Conservation (phyloP, 2,888 invertebrate species). For the Myathropa florea region DNA sequence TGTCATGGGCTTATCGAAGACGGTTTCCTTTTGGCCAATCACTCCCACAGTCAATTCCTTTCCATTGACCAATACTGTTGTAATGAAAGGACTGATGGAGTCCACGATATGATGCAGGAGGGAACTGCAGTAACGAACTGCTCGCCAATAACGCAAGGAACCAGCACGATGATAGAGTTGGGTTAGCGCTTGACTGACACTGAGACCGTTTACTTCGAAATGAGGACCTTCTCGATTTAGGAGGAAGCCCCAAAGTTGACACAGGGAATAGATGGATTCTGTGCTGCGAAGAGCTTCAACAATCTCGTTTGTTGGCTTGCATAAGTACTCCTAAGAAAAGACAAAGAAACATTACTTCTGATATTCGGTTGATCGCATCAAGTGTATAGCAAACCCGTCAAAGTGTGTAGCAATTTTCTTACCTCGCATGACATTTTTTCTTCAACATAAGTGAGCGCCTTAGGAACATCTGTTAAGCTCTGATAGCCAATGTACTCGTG, state of each 20-base stretch:
- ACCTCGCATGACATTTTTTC: conserved; percentile 82
- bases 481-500: conserved; percentile 97
- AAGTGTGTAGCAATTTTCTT: no score
- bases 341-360: conserved; percentile 1
- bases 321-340: conserved; percentile 82
- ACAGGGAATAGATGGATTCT: conserved; percentile 89
- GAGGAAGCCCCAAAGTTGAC: conserved; percentile 92
- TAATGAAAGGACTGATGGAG: conserved; percentile 98
- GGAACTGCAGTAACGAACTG: conserved; percentile 97
- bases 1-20: conserved; percentile 98
- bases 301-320: conserved; percentile 88
- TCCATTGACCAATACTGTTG: conserved; percentile 97
- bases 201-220: conserved; percentile 86
- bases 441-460: conserved; percentile 88
- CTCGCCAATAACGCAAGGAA: conserved; percentile 92
- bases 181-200: conserved; percentile 87
- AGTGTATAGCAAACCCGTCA: no score
- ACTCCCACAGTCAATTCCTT: conserved; percentile 98
- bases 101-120: conserved; percentile 96
- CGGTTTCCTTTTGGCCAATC: conserved; percentile 95
- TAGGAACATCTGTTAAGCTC: conserved; percentile 96
- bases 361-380: not conserved
- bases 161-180: conserved; percentile 91
- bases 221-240: conserved; percentile 90
- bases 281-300: conserved; percentile 86